Base-by-base conservation (phyloP, 2,888 invertebrate genomes). In the Penaeus monodon region DNA sequence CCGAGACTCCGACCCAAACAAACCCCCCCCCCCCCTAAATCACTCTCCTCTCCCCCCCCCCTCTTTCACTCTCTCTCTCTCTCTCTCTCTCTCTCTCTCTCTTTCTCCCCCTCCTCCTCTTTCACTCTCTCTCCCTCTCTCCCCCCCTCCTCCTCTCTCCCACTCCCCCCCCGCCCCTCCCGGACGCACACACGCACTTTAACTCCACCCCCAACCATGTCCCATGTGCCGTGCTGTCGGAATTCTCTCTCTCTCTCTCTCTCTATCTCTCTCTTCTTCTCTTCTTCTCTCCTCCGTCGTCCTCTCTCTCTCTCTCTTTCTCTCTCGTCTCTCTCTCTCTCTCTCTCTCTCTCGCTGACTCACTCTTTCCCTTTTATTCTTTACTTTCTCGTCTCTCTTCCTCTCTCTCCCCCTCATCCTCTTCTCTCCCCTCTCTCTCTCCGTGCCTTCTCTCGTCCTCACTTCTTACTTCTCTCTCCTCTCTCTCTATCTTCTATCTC, bases 211-310 rank as follows among this genome's bases (percentile, higher is more conserved):
- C 29, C 27, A 2, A 6, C 33, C 73, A 27, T 20, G 73, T 20
- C 73, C n/a, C 27, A 29, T 38, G 20, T n/a, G 20, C 33, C 20
- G 49, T 68, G 68, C 38, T 33, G n/a, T 44, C 38, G 49, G 49
- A 49, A 27, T 38, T 14, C 24, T 10, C 24, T 33, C 73, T 29
- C 73, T 63, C 66, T 33, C 22, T 44, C 24, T 33, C 82, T 82
- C 84, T 68, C 66, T 68, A 66, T 68, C 77, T 64, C 65, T 74
- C 44, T 64, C 85, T 49, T 76, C 64, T 80, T 74, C 85, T 38
- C 12, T 12, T n/a, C 33, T 33, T 63, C 17, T n/a, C 73, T 29
- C 66, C 73, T 73, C 73, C 70, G n/a, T n/a, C n/a, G n/a, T 70
- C 82, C 63, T 78, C 57, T 57, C 27, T 68, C 57, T 68, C n/a